Evolutionary conservation across 2,888 invertebrate genomes (phyloP), one percentile per base, ranked within the genome.

Genomic region (Malachius bipustulatus): DNA sequence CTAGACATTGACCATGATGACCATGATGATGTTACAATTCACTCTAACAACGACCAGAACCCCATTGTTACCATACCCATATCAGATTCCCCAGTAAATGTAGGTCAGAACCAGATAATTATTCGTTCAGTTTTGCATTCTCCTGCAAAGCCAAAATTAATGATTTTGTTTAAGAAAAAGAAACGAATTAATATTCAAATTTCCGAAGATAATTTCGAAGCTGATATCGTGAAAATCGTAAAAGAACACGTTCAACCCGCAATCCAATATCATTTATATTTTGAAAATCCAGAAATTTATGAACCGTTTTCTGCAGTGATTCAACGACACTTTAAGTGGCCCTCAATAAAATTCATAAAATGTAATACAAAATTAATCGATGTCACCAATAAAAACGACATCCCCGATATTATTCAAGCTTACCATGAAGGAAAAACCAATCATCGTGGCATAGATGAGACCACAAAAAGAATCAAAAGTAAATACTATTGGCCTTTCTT

Each of bases 401-500:
- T 35, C 15, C 10, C 27, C 11, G 11, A 26, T 16, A 38, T 32
- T 27, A 35, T 42, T 2, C 13, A 30, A 32, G 19, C 29, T n/a
- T 39, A 40, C 15, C 39, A 37, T 29, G 39, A 35, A 34, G 33
- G 35, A 9, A 47, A 48, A 28, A 45, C 39, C 8, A 33, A 44
- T 8, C 40, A 39, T 26, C 24, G 35, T 9, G 41, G 35, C 9
- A 41, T 37, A 3, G 30, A 34, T 16, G 41, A 42, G 32, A 42
- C 40, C 6, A 28, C 32, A 15, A 32, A 39, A 32, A 28, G 34
- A 36, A 26, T 39, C 16, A 40, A 40, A 30, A 30, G 16, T 10
- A 14, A n/a, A 14, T 41, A 32, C 26, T 42, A 42, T 36, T 42
- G 41, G 44, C 39, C 39, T n/a, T 36, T 38, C 6, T 31, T 42